These are phyloP conservation scores for Holocentrus rufus DNA, from an alignment of 2,797 vertebrate species.

Conservation along the genomic window DNA sequence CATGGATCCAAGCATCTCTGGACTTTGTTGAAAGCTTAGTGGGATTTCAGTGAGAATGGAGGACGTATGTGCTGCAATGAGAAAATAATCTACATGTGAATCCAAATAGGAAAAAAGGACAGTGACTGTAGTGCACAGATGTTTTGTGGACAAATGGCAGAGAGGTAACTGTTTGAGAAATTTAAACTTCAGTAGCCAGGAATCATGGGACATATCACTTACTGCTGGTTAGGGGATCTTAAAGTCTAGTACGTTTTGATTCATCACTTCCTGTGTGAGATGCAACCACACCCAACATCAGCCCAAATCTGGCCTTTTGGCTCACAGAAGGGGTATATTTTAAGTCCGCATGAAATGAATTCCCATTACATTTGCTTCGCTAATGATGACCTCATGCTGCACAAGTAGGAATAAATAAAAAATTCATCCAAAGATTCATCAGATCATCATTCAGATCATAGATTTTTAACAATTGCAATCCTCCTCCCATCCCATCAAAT, in stretches of 20 bases:
- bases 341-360: no score
- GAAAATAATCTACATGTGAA: constrained; percentile 13
- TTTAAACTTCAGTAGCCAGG: not conserved
- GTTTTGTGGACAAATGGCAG: not conserved
- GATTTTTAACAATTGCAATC: no score
- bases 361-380: no score
- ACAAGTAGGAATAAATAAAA: no score
- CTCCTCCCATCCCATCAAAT: no score
- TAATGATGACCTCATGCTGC: no score
- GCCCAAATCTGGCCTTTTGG: no score
- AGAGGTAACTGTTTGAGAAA: not conserved
- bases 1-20: constrained; percentile 30
- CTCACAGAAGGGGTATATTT: no score
- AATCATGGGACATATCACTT: constrained; percentile 8
- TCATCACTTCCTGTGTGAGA: not conserved
- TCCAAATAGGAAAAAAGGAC: not conserved
- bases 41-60: constrained; percentile 28
- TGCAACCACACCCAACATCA: not conserved
- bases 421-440: no score
- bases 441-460: no score
- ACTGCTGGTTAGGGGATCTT: no score
- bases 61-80: constrained; percentile 8
- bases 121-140: not conserved
- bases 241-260: not conserved
- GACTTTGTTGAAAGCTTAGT: constrained; percentile 29